Conservation (phyloP, 2,113 vertebrate genomes). For the Kryptolebias marmoratus region DNA sequence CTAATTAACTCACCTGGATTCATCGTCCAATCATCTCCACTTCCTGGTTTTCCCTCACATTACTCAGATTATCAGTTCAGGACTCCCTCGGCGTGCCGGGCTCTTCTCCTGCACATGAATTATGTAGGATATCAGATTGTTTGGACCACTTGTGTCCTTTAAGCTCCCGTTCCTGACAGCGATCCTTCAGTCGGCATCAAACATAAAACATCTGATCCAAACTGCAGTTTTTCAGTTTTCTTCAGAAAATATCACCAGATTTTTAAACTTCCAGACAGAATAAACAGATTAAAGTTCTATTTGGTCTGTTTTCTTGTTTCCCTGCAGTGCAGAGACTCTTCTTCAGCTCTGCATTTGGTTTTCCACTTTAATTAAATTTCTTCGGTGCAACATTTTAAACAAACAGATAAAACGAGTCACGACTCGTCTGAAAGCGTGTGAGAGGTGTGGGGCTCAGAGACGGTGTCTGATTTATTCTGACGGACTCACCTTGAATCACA, state of each 20-base stretch:
- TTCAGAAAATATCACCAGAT: background rate
- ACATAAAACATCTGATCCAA: no score
- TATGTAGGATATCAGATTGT: no score
- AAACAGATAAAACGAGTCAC: constrained; percentile 1
- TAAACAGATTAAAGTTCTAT: background rate
- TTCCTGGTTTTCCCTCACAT: no score
- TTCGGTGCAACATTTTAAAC: background rate
- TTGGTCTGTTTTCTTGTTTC: background rate
- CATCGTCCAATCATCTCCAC: no score
- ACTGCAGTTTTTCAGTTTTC: background rate
- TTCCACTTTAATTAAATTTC: background rate
- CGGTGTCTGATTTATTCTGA: constrained; percentile 41
- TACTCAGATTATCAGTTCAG: no score
- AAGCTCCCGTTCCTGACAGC: no score
- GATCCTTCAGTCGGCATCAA: no score
- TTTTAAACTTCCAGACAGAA: background rate
- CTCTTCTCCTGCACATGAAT: no score
- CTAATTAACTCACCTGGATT: no score
- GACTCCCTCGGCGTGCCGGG: no score
- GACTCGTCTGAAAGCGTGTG: constrained; percentile 4
- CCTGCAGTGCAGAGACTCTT: background rate
- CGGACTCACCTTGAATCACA: constrained; percentile 52
- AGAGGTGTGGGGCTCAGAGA: background rate
- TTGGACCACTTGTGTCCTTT: no score
- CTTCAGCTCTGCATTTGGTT: rapidly evolving